phyloP scores from a whole-genome alignment of 2,888 invertebrate species.

The Ophion slaviceki region DNA sequence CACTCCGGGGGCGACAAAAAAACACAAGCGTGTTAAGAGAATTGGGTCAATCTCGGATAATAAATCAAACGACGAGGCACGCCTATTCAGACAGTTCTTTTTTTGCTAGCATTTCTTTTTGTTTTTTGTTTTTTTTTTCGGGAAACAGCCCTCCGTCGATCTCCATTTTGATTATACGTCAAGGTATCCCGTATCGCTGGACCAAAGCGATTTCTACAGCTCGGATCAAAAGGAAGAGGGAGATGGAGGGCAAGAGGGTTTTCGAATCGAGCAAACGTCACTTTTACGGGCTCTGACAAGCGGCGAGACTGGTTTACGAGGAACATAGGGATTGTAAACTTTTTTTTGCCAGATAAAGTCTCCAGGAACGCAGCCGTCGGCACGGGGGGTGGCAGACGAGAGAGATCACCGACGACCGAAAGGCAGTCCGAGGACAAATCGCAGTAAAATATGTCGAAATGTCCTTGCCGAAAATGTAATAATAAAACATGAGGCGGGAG shows the following conservation, averaged over 20 bases:
- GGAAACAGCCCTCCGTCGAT: slow-evolving; percentile 20
- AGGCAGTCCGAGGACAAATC: slow-evolving; percentile 12
- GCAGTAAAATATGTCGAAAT: slow-evolving; percentile 56
- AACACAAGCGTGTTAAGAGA: slow-evolving; percentile 34
- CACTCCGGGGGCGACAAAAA: background rate
- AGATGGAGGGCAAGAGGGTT: background rate
- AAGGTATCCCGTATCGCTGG: slow-evolving; percentile 10
- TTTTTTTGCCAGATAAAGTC: slow-evolving; percentile 55
- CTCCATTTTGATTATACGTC: slow-evolving; percentile 19
- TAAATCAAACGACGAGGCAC: slow-evolving; percentile 13
- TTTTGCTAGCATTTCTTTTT: slow-evolving; percentile 4
- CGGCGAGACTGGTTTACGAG: slow-evolving; percentile 54
- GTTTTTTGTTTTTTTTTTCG: background rate
- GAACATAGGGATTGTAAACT: slow-evolving; percentile 56
- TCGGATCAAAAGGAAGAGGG: background rate
- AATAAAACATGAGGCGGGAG: background rate
- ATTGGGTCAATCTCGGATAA: slow-evolving; percentile 58
- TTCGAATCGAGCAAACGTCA: slow-evolving; percentile 43
- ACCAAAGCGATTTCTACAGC: background rate
- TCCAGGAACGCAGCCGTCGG: slow-evolving; percentile 6
- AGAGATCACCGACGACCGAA: slow-evolving; percentile 10
- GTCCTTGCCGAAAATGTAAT: slow-evolving; percentile 34
- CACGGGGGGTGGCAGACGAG: slow-evolving; percentile 12
- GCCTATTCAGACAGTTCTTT: slow-evolving; percentile 7
- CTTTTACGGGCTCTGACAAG: slow-evolving; percentile 51